Evolutionary conservation across 2,797 vertebrate species (phyloP).

Genomic region (Oreochromis mossambicus): DNA sequence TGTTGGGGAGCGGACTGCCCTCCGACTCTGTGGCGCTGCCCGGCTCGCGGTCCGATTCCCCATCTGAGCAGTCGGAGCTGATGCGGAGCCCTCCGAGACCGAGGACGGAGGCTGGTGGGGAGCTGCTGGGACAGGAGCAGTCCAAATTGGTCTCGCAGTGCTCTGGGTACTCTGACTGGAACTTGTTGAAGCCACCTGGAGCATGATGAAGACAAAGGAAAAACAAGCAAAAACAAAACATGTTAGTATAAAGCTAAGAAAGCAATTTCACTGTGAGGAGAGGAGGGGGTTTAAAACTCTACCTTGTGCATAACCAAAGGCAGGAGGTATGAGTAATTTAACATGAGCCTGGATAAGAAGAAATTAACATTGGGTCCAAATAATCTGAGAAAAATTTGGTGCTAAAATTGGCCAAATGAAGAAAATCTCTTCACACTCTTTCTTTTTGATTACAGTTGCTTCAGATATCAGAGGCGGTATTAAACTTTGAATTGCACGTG

Average conservation of each 20-base stretch:
- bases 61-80: slow-evolving; percentile 94
- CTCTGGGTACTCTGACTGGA: slow-evolving; percentile 92
- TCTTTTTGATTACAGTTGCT: not conserved
- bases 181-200: slow-evolving; percentile 91
- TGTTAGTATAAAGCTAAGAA: not conserved
- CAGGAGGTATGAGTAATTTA: not conserved
- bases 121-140: slow-evolving; percentile 88
- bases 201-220: not conserved
- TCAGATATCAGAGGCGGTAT: not conserved
- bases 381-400: not conserved
- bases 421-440: not conserved
- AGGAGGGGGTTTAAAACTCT: not conserved
- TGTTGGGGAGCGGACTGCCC: slow-evolving; percentile 89
- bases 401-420: not conserved
- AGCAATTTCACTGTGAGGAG: not conserved
- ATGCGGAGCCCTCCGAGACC: slow-evolving; percentile 93
- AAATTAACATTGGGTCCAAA: not conserved
- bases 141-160: slow-evolving; percentile 95
- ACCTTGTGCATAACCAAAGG: not conserved
- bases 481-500: not conserved
- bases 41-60: slow-evolving; percentile 92
- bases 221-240: not conserved
- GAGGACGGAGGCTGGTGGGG: slow-evolving; percentile 88
- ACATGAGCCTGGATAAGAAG: not conserved
- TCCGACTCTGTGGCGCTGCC: slow-evolving; percentile 95